Evolutionary conservation across 1,140 invertebrate genomes (phyloP).

Genomic region (Drosophila subobscura): DNA sequence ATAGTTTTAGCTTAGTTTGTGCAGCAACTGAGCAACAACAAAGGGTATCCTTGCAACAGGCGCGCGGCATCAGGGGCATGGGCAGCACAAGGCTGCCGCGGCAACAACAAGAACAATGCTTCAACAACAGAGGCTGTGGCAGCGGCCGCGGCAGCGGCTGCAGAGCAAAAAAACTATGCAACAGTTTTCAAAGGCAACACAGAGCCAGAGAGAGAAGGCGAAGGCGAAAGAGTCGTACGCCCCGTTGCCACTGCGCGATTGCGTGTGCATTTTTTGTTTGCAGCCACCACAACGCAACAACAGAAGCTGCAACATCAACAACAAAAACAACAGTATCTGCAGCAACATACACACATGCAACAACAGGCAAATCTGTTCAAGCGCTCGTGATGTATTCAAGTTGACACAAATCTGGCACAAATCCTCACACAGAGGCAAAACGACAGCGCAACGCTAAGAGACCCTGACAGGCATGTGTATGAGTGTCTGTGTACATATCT

Average conservation of each 20-base stretch:
- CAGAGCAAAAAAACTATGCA: slow-evolving; percentile 61
- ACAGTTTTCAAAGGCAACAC: slow-evolving; percentile 67
- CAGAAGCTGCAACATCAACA: slow-evolving; percentile 13
- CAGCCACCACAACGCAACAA: slow-evolving; percentile 52
- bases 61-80: not conserved
- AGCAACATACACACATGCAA: slow-evolving; percentile 27
- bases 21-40: slow-evolving; percentile 56
- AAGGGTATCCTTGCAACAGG: slow-evolving; percentile 46
- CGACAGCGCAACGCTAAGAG: slow-evolving; percentile 65
- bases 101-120: slow-evolving; percentile 39
- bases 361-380: slow-evolving; percentile 76
- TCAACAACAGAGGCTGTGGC: slow-evolving; percentile 11
- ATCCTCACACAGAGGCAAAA: slow-evolving; percentile 63
- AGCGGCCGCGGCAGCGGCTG: slow-evolving; percentile 21
- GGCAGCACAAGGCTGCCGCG: not conserved
- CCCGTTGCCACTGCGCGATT: slow-evolving; percentile 68
- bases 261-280: slow-evolving; percentile 70
- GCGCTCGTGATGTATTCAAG: slow-evolving; percentile 80
- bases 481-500: not conserved
- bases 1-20: slow-evolving; percentile 67
- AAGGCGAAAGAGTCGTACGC: slow-evolving; percentile 61
- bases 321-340: slow-evolving; percentile 10
- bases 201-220: not conserved
- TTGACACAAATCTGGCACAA: slow-evolving; percentile 82
- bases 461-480: slow-evolving; percentile 55